phyloP scores from a whole-genome alignment of 2,113 vertebrate species.

The Murina feae region DNA sequence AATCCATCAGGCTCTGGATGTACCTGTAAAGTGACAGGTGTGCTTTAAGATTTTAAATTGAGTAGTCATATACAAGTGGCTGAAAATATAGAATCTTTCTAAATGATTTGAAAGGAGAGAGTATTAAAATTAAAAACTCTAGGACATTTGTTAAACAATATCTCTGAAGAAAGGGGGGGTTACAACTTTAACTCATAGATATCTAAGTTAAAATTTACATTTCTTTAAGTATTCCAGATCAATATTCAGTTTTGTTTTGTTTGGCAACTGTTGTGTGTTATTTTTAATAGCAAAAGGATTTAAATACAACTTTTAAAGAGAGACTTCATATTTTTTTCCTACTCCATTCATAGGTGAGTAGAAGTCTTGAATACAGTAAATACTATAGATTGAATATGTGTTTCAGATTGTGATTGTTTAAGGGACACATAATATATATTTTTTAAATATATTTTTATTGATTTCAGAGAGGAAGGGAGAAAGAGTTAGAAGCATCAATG shows the following conservation, averaged over 20 bases:
- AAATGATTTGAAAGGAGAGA: background rate
- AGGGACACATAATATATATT: background rate
- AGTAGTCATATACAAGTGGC: background rate
- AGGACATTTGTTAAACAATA: background rate
- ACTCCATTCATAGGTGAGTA: background rate
- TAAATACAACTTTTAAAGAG: background rate
- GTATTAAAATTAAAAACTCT: background rate
- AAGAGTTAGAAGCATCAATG: no score
- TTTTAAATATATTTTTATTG: background rate
- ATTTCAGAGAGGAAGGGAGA: no score
- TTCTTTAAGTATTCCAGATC: background rate
- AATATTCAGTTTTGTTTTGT: background rate
- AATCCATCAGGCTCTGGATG: conserved; percentile 91
- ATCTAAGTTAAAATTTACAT: background rate
- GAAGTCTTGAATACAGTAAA: background rate
- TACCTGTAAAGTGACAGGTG: conserved; percentile 76
- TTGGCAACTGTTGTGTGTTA: background rate
- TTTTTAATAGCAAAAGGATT: background rate
- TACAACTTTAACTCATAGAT: background rate
- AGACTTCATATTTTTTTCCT: background rate
- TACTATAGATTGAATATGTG: background rate
- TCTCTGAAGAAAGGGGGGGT: background rate
- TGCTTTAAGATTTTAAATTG: background rate
- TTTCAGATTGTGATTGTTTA: background rate
- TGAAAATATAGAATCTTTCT: background rate